phyloP scores from a whole-genome alignment of 2,113 vertebrate genomes.

The Xenopus borealis region DNA sequence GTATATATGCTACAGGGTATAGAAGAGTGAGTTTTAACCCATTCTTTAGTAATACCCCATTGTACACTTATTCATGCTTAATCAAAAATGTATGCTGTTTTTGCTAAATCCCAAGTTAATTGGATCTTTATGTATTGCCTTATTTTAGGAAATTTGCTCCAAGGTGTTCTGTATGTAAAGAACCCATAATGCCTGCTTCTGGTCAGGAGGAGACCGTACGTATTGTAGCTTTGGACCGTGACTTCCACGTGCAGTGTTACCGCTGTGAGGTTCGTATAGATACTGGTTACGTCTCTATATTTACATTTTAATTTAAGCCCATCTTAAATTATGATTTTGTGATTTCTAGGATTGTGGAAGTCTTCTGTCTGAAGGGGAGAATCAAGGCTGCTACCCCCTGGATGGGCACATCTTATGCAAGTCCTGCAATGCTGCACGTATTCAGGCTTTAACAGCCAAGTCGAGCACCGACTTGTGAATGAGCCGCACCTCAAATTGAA shows the following conservation, averaged over 20 bases:
- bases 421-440: conserved; percentile 89
- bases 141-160: conserved; percentile 90
- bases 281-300: background rate
- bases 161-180: conserved; percentile 90
- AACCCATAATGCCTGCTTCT: conserved; percentile 92
- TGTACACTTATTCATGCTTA: no score
- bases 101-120: no score
- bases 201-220: conserved; percentile 97
- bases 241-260: conserved; percentile 97
- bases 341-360: conserved; percentile 82
- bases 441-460: conserved; percentile 94
- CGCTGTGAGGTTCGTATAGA: conserved; percentile 83
- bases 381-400: conserved; percentile 97
- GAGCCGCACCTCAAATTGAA: conserved; percentile 37
- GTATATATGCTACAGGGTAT: no score
- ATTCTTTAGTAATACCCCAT: no score
- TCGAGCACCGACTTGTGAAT: conserved; percentile 95
- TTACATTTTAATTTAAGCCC: no score
- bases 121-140: background rate
- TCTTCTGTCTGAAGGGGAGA: conserved; percentile 93
- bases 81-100: no score
- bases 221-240: conserved; percentile 93
- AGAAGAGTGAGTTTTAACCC: no score
- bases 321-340: no score
- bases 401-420: conserved; percentile 97